phyloP scores from a whole-genome alignment of 2,797 vertebrate species.

The Anniella stebbinsi region DNA sequence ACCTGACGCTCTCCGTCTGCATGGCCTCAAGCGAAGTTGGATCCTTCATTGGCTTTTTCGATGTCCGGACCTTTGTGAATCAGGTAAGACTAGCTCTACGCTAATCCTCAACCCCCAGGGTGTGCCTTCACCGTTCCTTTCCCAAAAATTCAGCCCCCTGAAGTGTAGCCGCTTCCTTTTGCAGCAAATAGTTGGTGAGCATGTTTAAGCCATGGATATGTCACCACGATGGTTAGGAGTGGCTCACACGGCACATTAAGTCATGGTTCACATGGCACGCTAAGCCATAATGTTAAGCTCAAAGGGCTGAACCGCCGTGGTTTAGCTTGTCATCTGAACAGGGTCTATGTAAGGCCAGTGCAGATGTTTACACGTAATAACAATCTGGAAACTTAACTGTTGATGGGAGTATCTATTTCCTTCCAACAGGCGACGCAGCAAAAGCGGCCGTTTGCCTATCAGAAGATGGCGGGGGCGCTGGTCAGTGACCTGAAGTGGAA shows the following conservation, averaged over 20 bases:
- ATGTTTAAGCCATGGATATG: no score
- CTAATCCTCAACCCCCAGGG: no score
- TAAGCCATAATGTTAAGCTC: no score
- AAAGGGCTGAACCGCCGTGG: no score
- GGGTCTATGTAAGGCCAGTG: neutral
- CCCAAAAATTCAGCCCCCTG: no score
- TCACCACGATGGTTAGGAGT: no score
- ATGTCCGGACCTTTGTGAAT: slow-evolving; percentile 92
- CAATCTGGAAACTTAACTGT: neutral
- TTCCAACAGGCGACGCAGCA: slow-evolving; percentile 82
- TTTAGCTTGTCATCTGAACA: no score
- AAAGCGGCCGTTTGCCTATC: slow-evolving; percentile 89
- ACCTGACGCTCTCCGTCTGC: slow-evolving; percentile 91
- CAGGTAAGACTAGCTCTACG: slow-evolving; percentile 79
- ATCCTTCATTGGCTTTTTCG: slow-evolving; percentile 89
- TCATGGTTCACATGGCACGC: no score
- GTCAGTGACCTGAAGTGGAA: slow-evolving; percentile 97
- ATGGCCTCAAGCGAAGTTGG: slow-evolving; percentile 80
- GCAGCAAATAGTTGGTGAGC: no score
- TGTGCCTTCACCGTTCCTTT: no score
- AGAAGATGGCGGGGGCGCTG: slow-evolving; percentile 68
- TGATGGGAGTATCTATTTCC: slow-evolving; percentile 46
- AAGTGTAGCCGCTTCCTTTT: no score
- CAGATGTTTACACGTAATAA: neutral
- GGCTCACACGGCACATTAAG: no score